Percentiles rank a stretch among this genome's conserved stretches.
These are phyloP conservation scores for Sphaerophoria rueppellii DNA, from an alignment of 2,888 invertebrate species.

Conservation along the genomic window DNA sequence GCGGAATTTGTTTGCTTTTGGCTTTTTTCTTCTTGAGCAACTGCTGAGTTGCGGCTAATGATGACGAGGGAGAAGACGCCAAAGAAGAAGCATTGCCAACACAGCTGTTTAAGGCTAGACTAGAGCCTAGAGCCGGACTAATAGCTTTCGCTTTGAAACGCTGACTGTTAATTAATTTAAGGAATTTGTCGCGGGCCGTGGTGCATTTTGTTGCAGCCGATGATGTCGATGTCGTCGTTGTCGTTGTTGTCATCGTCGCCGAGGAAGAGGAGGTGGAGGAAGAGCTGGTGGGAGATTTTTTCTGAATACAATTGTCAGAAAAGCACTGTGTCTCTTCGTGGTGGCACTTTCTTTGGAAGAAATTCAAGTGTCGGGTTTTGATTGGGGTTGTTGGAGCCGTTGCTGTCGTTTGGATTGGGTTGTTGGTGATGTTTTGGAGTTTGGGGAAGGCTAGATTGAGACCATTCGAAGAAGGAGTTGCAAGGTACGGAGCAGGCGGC, in stretches of 20 bases:
- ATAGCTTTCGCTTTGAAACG: conserved; percentile 68
- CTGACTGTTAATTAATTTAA: conserved; percentile 63
- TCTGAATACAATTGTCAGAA: conserved; percentile 25
- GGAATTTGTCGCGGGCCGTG: conserved; percentile 57
- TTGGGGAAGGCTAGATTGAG: conserved; percentile 30
- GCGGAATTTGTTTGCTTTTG: conserved; percentile 62
- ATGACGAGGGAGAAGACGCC: background rate
- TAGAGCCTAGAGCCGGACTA: conserved; percentile 54
- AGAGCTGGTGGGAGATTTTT: background rate
- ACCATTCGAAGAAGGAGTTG: conserved; percentile 37
- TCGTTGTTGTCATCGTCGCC: too few species aligned
- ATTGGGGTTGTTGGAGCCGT: conserved; percentile 1
- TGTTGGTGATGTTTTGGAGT: conserved; percentile 23
- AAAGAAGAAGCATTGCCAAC: conserved; percentile 10
- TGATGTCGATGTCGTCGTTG: background rate
- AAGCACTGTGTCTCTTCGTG: conserved; percentile 26
- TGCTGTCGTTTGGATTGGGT: background rate
- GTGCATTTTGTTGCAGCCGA: conserved; percentile 33
- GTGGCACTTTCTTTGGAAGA: conserved; percentile 53
- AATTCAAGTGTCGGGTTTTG: conserved; percentile 54
- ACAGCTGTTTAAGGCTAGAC: conserved; percentile 49
- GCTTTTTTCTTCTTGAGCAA: conserved; percentile 60
- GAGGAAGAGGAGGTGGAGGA: too few species aligned
- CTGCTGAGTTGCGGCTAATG: conserved; percentile 33
- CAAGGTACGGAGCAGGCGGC: background rate